phyloP scores from a whole-genome alignment of 2,888 invertebrate species.

The Pyrochroa serraticornis region DNA sequence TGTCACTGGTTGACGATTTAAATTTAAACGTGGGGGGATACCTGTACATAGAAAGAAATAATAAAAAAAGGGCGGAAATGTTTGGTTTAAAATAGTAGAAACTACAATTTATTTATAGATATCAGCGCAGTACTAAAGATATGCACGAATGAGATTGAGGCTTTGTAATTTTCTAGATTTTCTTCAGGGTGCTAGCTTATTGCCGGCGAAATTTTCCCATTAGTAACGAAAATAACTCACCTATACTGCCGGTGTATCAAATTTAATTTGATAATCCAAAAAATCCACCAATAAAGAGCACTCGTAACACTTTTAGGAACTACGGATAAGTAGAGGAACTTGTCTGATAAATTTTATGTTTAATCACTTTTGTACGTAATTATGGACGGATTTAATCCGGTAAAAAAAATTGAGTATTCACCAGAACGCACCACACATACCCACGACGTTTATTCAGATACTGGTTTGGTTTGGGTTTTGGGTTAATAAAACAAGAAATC shows the following conservation, averaged over 20 bases:
- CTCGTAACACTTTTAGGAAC: slow-evolving; percentile 4
- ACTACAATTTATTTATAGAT: slow-evolving; percentile 27
- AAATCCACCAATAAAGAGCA: slow-evolving; percentile 3
- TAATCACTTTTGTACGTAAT: not conserved
- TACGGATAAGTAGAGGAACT: not conserved
- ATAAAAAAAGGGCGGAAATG: slow-evolving; percentile 17
- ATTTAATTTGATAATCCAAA: not conserved
- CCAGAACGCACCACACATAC: too few relatives aligned
- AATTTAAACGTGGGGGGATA: too few relatives aligned
- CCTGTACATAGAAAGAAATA: not conserved
- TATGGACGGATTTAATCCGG: not conserved
- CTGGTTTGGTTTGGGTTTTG: too few relatives aligned
- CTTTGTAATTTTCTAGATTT: not conserved
- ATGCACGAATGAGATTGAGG: slow-evolving; percentile 20
- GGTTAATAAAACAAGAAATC: too few relatives aligned
- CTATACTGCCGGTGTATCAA: not conserved
- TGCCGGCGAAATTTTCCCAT: not conserved
- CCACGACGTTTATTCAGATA: too few relatives aligned
- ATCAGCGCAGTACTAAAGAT: slow-evolving; percentile 15
- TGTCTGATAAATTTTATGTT: not conserved
- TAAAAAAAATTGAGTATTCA: not conserved
- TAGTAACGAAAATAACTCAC: not conserved
- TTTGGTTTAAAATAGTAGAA: slow-evolving; percentile 27
- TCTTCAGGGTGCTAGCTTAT: slow-evolving; percentile 12
- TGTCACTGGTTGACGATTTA: too few relatives aligned